Evolutionary conservation across 1,140 invertebrate species (phyloP), one percentile per base, ranked within the genome.

Genomic region (Apis laboriosa): DNA sequence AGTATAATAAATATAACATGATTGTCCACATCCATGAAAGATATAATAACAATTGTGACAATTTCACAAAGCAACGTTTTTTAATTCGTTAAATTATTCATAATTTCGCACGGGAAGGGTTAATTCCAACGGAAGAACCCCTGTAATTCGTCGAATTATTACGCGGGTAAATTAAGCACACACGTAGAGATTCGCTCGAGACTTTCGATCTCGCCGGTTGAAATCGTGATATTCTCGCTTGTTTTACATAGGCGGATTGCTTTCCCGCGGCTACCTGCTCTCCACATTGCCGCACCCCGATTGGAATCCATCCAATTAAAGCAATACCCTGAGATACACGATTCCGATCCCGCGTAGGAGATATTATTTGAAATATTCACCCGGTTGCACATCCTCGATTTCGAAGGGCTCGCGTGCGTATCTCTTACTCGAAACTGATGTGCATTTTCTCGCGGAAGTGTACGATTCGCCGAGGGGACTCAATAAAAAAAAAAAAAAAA

Each of bases 301-400:
- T 78, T 83, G 75, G 80, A 83, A 83, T 63, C 51, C 24, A 58
- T 63, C 80, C 80, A 83, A 83, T 83, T 77, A 78, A 77, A 71
- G 75, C 67, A 28, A 55, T 70, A 63, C 43, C 19, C 13, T 28
- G 12, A 34, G 63, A 60, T 81, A 51, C n/a, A 60, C 12, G 56
- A 56, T 80, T 55, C 24, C 28, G 28, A 67, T 53, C 34, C 28
- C 49, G 19, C 24, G 56, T 21, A 34, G 24, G 15, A 63, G 56
- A 71, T 77, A 70, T 55, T 49, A 56, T 71, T 64, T 43, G 56
- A 77, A 83, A 70, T 51, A 77, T 77, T 67, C 34, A 43, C 34
- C 43, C n/a, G 17, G 17, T 11, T 28, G 13, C 55, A 19, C 34
- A 15, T 64, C 60, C 28, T 43, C 78, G 60, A 56, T 56, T 63